These are phyloP conservation scores for Strigops habroptila DNA, from an alignment of 2,113 vertebrate species.

Conservation along the genomic window DNA sequence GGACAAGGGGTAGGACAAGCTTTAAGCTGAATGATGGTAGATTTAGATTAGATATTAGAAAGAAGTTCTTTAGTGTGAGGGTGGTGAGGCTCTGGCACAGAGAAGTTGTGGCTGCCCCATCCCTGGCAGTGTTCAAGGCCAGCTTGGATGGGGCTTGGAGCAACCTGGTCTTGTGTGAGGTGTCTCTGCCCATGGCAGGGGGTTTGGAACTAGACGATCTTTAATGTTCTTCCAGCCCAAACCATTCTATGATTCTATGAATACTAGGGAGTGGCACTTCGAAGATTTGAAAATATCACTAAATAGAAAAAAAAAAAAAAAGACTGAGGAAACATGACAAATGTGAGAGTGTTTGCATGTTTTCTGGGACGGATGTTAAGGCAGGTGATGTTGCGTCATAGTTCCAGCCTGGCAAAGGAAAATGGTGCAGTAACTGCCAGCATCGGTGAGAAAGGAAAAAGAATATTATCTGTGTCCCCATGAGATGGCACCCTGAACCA, in stretches of 20 bases:
- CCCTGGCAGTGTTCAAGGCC: not conserved
- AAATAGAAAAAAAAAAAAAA: not conserved
- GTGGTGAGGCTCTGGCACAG: not conserved
- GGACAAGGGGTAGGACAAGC: not conserved
- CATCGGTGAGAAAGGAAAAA: not conserved
- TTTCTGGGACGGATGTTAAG: not conserved
- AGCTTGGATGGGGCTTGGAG: not conserved
- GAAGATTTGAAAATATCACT: not conserved
- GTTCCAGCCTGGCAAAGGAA: not conserved
- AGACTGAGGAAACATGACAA: not conserved
- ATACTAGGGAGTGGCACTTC: not conserved
- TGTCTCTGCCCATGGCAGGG: not conserved
- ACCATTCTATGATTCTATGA: not conserved
- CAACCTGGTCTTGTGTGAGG: not conserved
- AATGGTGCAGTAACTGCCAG: not conserved
- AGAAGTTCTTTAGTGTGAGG: not conserved
- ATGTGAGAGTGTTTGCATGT: not conserved
- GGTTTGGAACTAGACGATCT: not conserved
- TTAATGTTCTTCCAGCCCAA: not conserved
- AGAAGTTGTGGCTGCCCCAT: not conserved
- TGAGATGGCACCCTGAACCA: slow-evolving; percentile 15
- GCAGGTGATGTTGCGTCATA: not conserved
- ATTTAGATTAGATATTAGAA: not conserved
- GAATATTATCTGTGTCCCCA: not conserved
- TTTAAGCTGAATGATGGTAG: not conserved